Conservation (phyloP, 1,140 invertebrate genomes). For the Mesaphorura yosii region DNA sequence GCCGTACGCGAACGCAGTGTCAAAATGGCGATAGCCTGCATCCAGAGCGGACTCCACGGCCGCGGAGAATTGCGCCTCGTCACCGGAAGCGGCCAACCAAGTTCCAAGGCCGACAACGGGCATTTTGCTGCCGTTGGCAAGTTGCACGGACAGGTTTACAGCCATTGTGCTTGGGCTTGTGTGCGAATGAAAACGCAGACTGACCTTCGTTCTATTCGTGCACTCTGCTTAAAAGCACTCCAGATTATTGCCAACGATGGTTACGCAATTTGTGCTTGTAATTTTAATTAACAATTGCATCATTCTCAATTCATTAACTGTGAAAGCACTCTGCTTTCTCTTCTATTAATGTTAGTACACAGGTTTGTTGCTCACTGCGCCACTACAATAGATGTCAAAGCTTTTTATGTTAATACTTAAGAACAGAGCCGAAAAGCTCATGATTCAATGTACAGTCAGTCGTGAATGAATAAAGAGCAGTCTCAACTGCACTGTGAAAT, state of each 20-base stretch:
- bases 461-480: neutral
- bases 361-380: too few species aligned
- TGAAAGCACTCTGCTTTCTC: too few species aligned
- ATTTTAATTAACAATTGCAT: neutral
- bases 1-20: conserved; percentile 34
- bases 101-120: conserved; percentile 12
- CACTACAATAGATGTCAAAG: too few species aligned
- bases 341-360: too few species aligned
- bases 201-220: neutral
- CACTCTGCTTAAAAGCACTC: too few species aligned
- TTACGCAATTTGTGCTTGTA: neutral
- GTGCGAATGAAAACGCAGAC: neutral
- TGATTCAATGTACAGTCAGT: neutral
- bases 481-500: neutral
- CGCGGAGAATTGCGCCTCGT: conserved; percentile 28
- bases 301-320: neutral
- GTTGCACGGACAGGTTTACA: neutral
- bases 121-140: conserved; percentile 15
- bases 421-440: neutral
- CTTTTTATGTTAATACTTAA: too few species aligned
- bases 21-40: conserved; percentile 35
- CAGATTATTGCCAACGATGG: neutral
- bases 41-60: conserved; percentile 34
- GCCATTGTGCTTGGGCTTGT: neutral
- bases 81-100: conserved; percentile 4